phyloP scores from a whole-genome alignment of 2,113 vertebrate species.

The Ceyx melanurus region DNA sequence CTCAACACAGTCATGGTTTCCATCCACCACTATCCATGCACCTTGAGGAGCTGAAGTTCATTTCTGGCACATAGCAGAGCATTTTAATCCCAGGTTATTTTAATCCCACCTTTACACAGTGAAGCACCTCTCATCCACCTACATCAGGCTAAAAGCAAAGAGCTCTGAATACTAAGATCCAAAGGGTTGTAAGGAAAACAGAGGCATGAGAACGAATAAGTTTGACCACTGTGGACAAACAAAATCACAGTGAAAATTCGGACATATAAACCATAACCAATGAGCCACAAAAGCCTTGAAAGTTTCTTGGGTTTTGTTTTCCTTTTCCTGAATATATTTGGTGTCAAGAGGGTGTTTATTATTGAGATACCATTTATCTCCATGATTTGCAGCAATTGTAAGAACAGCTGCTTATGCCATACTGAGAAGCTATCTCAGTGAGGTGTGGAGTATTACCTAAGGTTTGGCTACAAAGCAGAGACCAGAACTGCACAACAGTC shows the following conservation, averaged over 20 bases:
- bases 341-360: background rate
- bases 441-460: background rate
- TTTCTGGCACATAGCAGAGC: background rate
- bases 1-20: background rate
- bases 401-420: background rate
- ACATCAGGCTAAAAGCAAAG: background rate
- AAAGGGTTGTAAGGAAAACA: background rate
- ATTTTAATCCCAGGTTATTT: background rate
- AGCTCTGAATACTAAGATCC: background rate
- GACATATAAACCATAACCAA: background rate
- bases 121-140: background rate
- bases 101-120: background rate
- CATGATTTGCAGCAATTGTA: background rate
- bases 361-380: accelerated
- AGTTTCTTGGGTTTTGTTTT: background rate
- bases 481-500: background rate
- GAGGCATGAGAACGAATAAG: background rate
- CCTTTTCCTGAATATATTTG: background rate
- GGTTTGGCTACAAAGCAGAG: background rate
- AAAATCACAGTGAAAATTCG: background rate
- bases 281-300: background rate
- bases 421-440: background rate
- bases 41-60: background rate
- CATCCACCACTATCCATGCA: background rate
- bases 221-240: background rate